Percentiles rank a stretch among this genome's conserved stretches.
These are phyloP conservation scores for Sebastes iracundus DNA, from an alignment of 2,797 vertebrate genomes.

Conservation along the genomic window DNA sequence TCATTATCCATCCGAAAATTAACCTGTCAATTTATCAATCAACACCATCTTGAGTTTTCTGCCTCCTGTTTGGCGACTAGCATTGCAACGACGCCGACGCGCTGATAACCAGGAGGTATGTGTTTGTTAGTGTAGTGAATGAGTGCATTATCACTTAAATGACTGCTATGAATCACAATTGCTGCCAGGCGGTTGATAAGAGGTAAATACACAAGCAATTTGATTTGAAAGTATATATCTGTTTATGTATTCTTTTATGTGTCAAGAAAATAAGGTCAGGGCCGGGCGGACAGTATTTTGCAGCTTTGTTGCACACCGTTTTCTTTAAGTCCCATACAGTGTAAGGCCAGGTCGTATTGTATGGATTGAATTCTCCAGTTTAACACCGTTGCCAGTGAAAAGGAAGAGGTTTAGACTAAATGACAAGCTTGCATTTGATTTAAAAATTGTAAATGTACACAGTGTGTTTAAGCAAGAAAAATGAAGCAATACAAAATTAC, in stretches of 20 bases:
- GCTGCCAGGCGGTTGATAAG: slow-evolving; percentile 94
- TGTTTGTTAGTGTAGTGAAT: slow-evolving; percentile 97
- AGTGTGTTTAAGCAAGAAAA: background rate
- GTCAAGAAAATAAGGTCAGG: slow-evolving; percentile 68
- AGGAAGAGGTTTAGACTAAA: slow-evolving; percentile 4
- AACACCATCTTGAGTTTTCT: slow-evolving; percentile 97
- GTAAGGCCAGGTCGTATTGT: slow-evolving; percentile 35
- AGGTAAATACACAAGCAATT: slow-evolving; percentile 79
- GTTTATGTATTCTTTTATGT: slow-evolving; percentile 79
- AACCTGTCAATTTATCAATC: slow-evolving; percentile 99
- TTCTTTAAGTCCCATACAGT: slow-evolving; percentile 33
- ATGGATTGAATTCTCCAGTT: slow-evolving; percentile 32
- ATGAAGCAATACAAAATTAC: background rate
- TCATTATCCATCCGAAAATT: slow-evolving; percentile 99
- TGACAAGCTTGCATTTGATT: slow-evolving; percentile 7
- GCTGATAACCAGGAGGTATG: slow-evolving; percentile 94
- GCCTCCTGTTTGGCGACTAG: slow-evolving; percentile 87
- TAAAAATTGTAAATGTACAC: background rate
- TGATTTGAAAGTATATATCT: slow-evolving; percentile 76
- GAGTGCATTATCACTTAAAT: slow-evolving; percentile 99
- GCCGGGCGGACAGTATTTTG: slow-evolving; percentile 36
- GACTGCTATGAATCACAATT: slow-evolving; percentile 99
- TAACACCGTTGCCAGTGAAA: slow-evolving; percentile 8
- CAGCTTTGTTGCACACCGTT: slow-evolving; percentile 49
- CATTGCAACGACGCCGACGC: slow-evolving; percentile 89